Conservation (phyloP, 2,113 vertebrate species). For the Gavialis gangeticus region DNA sequence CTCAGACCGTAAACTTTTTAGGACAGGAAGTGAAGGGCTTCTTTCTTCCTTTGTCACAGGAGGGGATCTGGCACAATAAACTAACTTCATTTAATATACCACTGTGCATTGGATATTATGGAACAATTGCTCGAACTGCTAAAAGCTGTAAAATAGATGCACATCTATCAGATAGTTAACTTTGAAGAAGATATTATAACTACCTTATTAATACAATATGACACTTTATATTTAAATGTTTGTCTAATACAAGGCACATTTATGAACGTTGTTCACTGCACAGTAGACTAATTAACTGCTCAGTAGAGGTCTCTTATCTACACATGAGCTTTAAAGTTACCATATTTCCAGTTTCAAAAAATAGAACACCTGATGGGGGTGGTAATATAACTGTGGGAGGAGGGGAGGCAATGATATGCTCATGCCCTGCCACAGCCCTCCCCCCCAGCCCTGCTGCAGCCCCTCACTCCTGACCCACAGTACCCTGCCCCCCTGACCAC, state of each 20-base stretch:
- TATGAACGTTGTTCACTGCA: neutral
- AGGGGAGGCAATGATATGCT: too few relatives aligned
- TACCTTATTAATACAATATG: neutral
- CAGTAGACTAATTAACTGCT: too few relatives aligned
- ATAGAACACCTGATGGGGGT: too few relatives aligned
- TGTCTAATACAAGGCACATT: neutral
- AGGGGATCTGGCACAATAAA: neutral
- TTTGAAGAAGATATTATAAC: neutral
- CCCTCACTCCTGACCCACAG: too few relatives aligned
- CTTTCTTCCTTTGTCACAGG: fast-evolving
- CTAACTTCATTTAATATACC: neutral
- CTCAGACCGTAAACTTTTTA: neutral
- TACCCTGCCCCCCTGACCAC: too few relatives aligned
- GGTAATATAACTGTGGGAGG: too few relatives aligned
- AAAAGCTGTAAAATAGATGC: neutral
- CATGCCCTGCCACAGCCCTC: too few relatives aligned
- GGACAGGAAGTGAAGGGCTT: neutral
- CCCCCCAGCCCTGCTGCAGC: too few relatives aligned
- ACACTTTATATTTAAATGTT: neutral
- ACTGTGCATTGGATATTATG: neutral
- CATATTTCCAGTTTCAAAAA: too few relatives aligned
- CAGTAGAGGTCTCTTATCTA: too few relatives aligned
- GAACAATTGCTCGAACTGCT: neutral
- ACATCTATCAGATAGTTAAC: neutral
- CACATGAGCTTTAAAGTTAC: too few relatives aligned